A percentile compares a stretch with the other conserved stretches of the same genome.
Evolutionary conservation across 1,140 invertebrate genomes (phyloP).

Genomic region (Homarus americanus): DNA sequence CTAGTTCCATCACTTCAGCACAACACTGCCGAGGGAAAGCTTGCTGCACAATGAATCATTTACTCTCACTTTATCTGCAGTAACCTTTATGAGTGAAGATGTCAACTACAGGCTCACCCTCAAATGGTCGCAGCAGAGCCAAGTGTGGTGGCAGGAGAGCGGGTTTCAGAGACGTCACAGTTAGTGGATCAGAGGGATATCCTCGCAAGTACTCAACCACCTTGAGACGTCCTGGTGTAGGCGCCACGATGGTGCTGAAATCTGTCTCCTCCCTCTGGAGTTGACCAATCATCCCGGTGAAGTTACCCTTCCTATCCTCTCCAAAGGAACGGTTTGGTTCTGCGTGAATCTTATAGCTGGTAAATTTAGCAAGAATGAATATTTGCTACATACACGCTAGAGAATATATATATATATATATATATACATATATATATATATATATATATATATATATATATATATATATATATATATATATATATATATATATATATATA

Average conservation of each 20-base stretch:
- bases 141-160: constrained; percentile 21
- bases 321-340: constrained; percentile 28
- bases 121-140: constrained; percentile 15
- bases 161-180: constrained; percentile 20
- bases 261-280: constrained; percentile 26
- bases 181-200: constrained; percentile 24
- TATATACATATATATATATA: too few species aligned
- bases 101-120: too few species aligned
- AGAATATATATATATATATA: too few species aligned
- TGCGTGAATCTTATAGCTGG: constrained; percentile 16
- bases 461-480: too few species aligned
- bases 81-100: too few species aligned
- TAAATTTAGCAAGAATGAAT: too few species aligned
- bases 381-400: neutral
- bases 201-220: neutral
- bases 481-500: too few species aligned
- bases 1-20: too few species aligned
- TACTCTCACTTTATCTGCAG: too few species aligned
- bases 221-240: constrained; percentile 30
- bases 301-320: neutral
- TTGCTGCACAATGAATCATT: too few species aligned
- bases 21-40: too few species aligned
- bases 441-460: too few species aligned
- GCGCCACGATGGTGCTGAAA: constrained; percentile 34
- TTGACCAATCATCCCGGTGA: constrained; percentile 40